Evolutionary conservation across 2,797 vertebrate species (phyloP), one percentile per base, ranked within the genome.

Genomic region (Oophaga sylvatica): DNA sequence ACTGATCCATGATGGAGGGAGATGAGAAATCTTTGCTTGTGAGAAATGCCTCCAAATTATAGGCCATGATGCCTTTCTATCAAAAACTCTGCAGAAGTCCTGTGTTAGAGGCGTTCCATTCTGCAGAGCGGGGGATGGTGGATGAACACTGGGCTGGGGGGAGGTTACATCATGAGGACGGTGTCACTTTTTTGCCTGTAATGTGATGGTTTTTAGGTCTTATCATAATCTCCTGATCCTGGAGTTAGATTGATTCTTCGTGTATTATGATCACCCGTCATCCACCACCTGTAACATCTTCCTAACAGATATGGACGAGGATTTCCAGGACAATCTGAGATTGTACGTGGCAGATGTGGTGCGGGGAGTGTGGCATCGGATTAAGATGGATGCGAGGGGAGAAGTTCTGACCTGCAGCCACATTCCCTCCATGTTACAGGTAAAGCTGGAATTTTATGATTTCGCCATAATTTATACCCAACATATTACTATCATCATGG

Each of bases 271-370:
- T 22, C 22, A 22, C 2, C 3, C 5, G 0, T 41, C 31, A 10
- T 3, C 10, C 2, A 0, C 26, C n/a, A 20, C 6, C 56, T 63
- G 9, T 62, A 2, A 22, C 16, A 20, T 76, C 45, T 8, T 31
- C 53, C 78, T 75, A 15, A 29, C 75, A 88, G 87, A 88, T 41
- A 88, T 88, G 87, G 87, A 88, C 8, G 53, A 60, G 65, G 87
- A 88, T 56, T 88, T 88, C 63, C 87, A 63, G 63, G 75, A 79
- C 12, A 80, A 19, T 41, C 87, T 88, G 53, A 70, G 75, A 31
- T 7, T 1, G 6, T 88, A 84, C 19, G 65, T 88, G 2, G 8
- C 3, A 0, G 60, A 82, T 19, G 80, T 78, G 29, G 71, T 87
- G 19, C 56, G 13, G 3, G 80, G 80, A n/a, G 62, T 75, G 2